Evolutionary conservation across 2,113 vertebrate genomes (phyloP).

Genomic region (Sinocyclocheilus anshuiensis): DNA sequence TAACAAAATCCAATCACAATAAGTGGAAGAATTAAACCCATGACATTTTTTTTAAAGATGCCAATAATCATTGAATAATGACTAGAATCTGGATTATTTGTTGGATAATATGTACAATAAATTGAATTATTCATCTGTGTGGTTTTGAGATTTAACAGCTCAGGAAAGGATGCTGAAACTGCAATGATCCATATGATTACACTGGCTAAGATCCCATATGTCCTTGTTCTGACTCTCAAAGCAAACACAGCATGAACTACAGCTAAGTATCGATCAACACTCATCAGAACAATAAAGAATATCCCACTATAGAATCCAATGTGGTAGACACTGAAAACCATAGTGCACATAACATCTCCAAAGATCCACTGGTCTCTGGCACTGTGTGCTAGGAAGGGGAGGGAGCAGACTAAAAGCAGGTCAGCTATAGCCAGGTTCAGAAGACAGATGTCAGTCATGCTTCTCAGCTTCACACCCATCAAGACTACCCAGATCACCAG

Average conservation of each 20-base stretch:
- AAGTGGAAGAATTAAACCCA: constrained; percentile 69
- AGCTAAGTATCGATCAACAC: constrained; percentile 87
- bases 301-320: constrained; percentile 83
- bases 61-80: constrained; percentile 48
- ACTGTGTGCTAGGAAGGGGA: constrained; percentile 85
- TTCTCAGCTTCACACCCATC: constrained; percentile 73
- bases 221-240: constrained; percentile 74
- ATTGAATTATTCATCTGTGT: rapidly evolving
- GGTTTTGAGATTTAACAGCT: constrained; percentile 63
- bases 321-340: constrained; percentile 77
- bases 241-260: constrained; percentile 86
- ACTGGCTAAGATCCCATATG: constrained; percentile 75
- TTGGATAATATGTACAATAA: background rate
- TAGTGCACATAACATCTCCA: constrained; percentile 75
- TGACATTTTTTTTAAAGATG: constrained; percentile 70
- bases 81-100: rapidly evolving
- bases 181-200: constrained; percentile 74
- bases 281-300: constrained; percentile 89
- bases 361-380: constrained; percentile 77
- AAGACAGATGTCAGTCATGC: constrained; percentile 89
- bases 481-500: constrained; percentile 82
- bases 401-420: constrained; percentile 78
- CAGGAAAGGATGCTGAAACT: constrained; percentile 76
- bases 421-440: constrained; percentile 87
- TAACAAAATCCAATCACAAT: constrained; percentile 72